phyloP scores from a whole-genome alignment of 2,797 vertebrate genomes.

The Chaetophractus vellerosus region DNA sequence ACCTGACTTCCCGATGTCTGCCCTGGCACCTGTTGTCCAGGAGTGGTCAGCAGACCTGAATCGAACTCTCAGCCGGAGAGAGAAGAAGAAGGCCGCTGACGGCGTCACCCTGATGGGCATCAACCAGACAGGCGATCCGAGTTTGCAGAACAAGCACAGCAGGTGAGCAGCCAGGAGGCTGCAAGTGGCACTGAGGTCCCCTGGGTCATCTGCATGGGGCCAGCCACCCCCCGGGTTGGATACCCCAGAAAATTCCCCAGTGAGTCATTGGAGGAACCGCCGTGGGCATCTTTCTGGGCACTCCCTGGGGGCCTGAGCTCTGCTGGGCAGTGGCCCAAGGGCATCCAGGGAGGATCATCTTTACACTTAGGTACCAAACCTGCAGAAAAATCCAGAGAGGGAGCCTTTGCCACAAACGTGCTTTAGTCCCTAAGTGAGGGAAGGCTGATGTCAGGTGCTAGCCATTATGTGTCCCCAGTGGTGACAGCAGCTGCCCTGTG shows the following conservation, averaged over 20 bases:
- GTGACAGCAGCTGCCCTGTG: background rate
- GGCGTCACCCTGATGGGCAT: constrained; percentile 97
- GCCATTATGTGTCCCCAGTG: background rate
- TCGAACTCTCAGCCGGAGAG: constrained; percentile 95
- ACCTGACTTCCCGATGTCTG: background rate
- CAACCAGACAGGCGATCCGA: constrained; percentile 94
- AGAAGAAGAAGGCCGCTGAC: constrained; percentile 96
- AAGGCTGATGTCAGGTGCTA: background rate
- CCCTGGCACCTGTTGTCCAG: constrained; percentile 85
- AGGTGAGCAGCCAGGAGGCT: constrained; percentile 89
- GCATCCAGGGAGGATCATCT: background rate
- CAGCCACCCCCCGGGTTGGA: accelerated
- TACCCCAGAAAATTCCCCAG: background rate
- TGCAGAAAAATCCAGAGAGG: background rate
- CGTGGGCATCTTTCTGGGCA: background rate
- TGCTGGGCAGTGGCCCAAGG: background rate
- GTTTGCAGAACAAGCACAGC: constrained; percentile 92
- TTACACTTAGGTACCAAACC: background rate
- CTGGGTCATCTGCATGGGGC: background rate
- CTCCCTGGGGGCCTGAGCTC: background rate
- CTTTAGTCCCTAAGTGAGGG: background rate
- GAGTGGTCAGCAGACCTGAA: constrained; percentile 98
- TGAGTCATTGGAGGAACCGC: background rate
- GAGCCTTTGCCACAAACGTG: background rate
- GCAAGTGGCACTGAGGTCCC: too few species aligned